Conservation (phyloP, 1,140 invertebrate species). For the Drusus annulatus region DNA sequence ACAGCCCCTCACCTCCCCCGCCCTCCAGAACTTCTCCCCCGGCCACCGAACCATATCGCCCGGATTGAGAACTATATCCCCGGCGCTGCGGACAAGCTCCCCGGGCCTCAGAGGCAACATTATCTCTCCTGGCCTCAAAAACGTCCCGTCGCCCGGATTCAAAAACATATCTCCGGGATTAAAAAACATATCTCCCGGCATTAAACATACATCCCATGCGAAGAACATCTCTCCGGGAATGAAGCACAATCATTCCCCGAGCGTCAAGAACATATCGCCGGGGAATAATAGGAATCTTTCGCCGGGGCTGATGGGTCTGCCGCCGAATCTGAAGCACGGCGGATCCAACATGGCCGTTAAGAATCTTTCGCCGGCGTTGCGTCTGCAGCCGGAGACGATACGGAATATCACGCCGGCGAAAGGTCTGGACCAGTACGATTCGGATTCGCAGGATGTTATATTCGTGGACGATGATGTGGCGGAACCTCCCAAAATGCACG, state of each 20-base stretch:
- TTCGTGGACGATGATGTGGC: conserved; percentile 65
- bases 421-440: conserved; percentile 62
- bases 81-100: conserved; percentile 1
- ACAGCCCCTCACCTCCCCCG: conserved; percentile 55
- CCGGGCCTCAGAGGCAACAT: not conserved
- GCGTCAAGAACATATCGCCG: too few species aligned
- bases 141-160: conserved; percentile 13
- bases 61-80: conserved; percentile 15
- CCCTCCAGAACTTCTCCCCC: conserved; percentile 46
- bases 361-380: conserved; percentile 51
- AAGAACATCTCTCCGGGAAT: too few species aligned
- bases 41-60: conserved; percentile 34
- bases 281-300: not conserved
- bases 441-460: conserved; percentile 70
- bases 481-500: conserved; percentile 44
- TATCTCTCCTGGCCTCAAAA: conserved; percentile 45
- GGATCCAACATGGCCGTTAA: not conserved
- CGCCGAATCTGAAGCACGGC: not conserved
- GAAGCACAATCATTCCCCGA: too few species aligned
- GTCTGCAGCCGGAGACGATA: conserved; percentile 64
- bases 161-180: conserved; percentile 20
- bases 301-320: conserved; percentile 3
- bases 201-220: conserved; percentile 46
- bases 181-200: conserved; percentile 1
- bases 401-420: conserved; percentile 52